Conservation (phyloP, 1,140 invertebrate species). For the Pentalonia nigronervosa region DNA sequence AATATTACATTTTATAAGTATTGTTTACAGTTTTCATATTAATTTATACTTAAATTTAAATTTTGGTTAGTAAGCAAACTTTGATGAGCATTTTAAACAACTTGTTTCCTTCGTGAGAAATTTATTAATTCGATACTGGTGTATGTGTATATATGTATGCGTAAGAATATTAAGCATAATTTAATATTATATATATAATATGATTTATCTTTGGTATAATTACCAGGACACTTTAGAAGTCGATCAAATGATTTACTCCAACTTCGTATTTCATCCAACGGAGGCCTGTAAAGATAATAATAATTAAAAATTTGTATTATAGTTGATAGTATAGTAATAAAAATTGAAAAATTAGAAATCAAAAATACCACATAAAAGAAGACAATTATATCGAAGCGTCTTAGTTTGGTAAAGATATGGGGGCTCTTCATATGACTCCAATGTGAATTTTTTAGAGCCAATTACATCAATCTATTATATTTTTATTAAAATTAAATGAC, state of each 20-base stretch:
- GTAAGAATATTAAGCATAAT: background rate
- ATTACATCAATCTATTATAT: background rate
- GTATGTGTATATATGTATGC: background rate
- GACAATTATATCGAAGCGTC: background rate
- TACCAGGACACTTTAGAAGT: conserved; percentile 88
- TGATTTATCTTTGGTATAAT: conserved; percentile 62
- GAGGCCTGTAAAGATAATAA: conserved; percentile 73
- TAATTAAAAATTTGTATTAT: background rate
- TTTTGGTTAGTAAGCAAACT: background rate
- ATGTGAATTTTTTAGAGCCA: background rate
- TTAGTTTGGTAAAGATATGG: background rate
- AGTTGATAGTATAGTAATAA: background rate
- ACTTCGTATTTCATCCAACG: conserved; percentile 88
- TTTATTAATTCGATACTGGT: background rate
- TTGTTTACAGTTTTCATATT: background rate
- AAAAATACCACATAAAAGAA: background rate
- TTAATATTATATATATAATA: background rate
- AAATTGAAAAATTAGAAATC: background rate
- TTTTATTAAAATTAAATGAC: no score
- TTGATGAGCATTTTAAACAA: background rate
- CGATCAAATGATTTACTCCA: conserved; percentile 97
- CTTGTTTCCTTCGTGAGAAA: background rate
- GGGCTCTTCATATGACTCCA: background rate
- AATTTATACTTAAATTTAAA: background rate
- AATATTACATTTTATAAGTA: background rate